These are phyloP conservation scores for Agrotis segetum DNA, from an alignment of 2,888 invertebrate genomes.

Conservation along the genomic window DNA sequence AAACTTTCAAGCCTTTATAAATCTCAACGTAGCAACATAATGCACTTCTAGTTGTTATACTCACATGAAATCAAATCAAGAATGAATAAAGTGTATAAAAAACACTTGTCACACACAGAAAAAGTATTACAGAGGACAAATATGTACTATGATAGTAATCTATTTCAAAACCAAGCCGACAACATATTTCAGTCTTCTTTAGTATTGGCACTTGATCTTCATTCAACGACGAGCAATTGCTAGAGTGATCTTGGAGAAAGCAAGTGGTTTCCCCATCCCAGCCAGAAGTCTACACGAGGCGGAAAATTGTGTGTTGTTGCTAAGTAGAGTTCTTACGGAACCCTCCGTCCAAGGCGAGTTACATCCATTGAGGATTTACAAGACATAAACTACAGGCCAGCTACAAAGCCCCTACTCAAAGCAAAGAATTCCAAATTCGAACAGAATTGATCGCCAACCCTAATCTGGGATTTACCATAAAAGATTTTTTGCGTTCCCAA, in stretches of 20 bases:
- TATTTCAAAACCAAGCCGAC: not conserved
- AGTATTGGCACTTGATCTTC: no score
- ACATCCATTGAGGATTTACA: no score
- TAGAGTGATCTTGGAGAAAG: no score
- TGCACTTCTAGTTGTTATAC: not conserved
- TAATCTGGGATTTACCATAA: conserved; percentile 37
- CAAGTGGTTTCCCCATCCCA: no score
- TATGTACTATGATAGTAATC: not conserved
- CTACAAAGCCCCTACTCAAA: not conserved
- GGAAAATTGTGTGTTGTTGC: no score
- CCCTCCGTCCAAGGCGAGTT: no score
- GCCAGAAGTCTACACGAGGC: no score
- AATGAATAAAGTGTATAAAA: not conserved
- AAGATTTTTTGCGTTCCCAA: conserved; percentile 37
- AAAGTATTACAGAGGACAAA: not conserved
- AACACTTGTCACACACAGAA: not conserved
- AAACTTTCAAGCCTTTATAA: no score
- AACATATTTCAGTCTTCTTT: not conserved
- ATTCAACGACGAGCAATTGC: no score
- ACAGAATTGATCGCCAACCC: conserved; percentile 32
- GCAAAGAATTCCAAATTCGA: not conserved
- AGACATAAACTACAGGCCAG: not conserved
- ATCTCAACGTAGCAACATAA: no score
- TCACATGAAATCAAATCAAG: not conserved
- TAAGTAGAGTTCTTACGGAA: no score